phyloP scores from a whole-genome alignment of 2,888 invertebrate species.

The Drosophila putrida region DNA sequence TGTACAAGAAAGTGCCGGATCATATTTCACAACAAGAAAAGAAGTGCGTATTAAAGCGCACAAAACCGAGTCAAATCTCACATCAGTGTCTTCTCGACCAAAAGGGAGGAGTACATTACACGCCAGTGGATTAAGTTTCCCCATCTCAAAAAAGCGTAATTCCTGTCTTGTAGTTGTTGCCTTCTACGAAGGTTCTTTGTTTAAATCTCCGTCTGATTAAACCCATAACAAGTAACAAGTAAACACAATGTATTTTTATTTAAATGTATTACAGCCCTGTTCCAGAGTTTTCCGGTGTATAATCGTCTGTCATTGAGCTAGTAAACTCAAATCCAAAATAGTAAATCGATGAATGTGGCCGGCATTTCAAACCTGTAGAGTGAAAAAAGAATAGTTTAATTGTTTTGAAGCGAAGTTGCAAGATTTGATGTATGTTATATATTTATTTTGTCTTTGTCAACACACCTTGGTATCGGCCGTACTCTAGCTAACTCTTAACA shows the following conservation, averaged over 20 bases:
- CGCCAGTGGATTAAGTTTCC: conserved; percentile 3
- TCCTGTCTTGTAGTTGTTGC: conserved; percentile 36
- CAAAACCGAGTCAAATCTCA: conserved; percentile 4
- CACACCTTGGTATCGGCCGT: too few relatives aligned
- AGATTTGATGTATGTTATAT: too few relatives aligned
- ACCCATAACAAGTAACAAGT: conserved; percentile 71
- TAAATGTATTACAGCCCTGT: not conserved
- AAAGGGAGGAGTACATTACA: conserved; percentile 5
- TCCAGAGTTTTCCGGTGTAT: too few relatives aligned
- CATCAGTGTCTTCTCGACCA: conserved; percentile 2
- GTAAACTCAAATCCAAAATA: too few relatives aligned
- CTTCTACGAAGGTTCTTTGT: conserved; percentile 63
- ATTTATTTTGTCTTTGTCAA: too few relatives aligned
- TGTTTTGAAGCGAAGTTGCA: too few relatives aligned
- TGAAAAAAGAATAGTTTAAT: too few relatives aligned
- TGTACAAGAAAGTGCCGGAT: not conserved
- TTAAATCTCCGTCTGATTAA: conserved; percentile 79
- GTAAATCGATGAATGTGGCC: too few relatives aligned
- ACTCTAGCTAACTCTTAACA: too few relatives aligned
- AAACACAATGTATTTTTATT: conserved; percentile 35
- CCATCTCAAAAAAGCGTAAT: conserved; percentile 12
- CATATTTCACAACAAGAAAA: not conserved
- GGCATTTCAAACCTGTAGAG: too few relatives aligned
- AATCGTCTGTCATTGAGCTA: too few relatives aligned
- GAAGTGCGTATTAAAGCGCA: conserved; percentile 2